Conservation (phyloP, 2,888 invertebrate species). For the Phengaris alcon region DNA sequence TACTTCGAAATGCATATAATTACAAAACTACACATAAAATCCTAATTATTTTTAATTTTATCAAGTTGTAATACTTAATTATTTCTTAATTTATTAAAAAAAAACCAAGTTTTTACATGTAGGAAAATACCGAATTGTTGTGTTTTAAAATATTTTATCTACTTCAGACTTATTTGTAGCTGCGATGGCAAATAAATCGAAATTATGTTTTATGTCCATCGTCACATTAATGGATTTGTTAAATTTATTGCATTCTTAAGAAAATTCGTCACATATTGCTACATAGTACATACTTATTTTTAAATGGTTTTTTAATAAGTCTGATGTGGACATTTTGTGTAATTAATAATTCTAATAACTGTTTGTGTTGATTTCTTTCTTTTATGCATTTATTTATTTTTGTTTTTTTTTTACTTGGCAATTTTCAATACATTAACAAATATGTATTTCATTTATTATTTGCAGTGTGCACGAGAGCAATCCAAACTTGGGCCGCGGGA, state of each 20-base stretch:
- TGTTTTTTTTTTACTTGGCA: background rate
- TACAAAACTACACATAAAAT: too few relatives aligned
- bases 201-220: too few relatives aligned
- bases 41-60: background rate
- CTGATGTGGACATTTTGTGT: background rate
- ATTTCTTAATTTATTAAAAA: too few relatives aligned
- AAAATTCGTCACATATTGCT: too few relatives aligned
- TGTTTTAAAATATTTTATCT: background rate
- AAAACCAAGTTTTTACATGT: too few relatives aligned
- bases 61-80: too few relatives aligned
- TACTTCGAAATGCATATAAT: too few relatives aligned
- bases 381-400: conserved; percentile 37
- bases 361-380: conserved; percentile 39
- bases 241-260: too few relatives aligned
- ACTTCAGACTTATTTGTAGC: background rate
- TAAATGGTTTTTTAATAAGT: too few relatives aligned
- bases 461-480: conserved; percentile 83
- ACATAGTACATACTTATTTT: too few relatives aligned
- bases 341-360: conserved; percentile 45
- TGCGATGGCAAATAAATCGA: too few relatives aligned
- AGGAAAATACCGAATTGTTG: background rate
- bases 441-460: conserved; percentile 45
- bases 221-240: too few relatives aligned
- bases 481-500: conserved; percentile 74
- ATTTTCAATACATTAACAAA: conserved; percentile 20